Conservation (phyloP, 2,888 invertebrate genomes). For the Cephonodes hylas region DNA sequence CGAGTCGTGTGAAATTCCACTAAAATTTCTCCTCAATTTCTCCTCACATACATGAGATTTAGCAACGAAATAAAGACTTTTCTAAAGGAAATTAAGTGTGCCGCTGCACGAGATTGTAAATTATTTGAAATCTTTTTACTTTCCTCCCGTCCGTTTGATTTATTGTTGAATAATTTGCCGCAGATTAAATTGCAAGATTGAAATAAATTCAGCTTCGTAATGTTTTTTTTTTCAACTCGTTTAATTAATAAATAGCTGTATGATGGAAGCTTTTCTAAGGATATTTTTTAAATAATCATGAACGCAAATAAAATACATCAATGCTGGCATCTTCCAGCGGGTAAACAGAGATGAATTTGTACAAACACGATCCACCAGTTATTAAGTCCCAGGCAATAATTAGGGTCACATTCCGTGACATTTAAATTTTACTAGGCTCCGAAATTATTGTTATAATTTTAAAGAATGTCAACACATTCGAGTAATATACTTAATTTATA, state of each 20-base stretch:
- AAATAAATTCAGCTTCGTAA: not conserved
- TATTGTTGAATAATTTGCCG: constrained; percentile 24
- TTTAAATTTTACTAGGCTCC: too few relatives aligned
- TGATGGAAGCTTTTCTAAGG: too few relatives aligned
- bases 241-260: not conserved
- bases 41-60: not conserved
- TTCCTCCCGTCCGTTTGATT: constrained; percentile 21
- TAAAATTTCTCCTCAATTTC: not conserved
- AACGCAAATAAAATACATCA: too few relatives aligned
- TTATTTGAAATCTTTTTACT: constrained; percentile 30
- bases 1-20: not conserved
- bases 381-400: not conserved
- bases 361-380: too few relatives aligned
- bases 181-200: constrained; percentile 10
- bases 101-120: constrained; percentile 37
- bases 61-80: constrained; percentile 19
- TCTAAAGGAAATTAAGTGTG: constrained; percentile 33
- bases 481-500: too few relatives aligned
- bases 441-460: too few relatives aligned
- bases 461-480: too few relatives aligned
- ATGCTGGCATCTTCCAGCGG: too few relatives aligned
- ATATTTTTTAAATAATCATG: not conserved
- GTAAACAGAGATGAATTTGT: too few relatives aligned
- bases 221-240: not conserved
- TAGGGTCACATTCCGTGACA: too few relatives aligned